Conservation (phyloP, 2,113 vertebrate species). For the Crotalus helleri region DNA sequence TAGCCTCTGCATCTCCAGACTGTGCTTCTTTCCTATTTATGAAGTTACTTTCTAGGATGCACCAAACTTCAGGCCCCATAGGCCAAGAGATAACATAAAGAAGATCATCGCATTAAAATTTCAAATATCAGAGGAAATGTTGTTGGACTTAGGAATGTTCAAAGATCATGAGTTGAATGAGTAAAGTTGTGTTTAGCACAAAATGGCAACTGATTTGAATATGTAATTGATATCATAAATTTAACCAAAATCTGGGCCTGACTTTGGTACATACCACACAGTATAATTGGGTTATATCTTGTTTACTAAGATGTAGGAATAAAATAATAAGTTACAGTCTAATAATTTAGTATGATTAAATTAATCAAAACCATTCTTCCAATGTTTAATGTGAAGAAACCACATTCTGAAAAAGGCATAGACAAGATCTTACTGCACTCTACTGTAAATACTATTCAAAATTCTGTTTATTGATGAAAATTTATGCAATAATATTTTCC, state of each 20-base stretch:
- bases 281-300: slow-evolving; percentile 21
- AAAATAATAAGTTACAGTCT: slow-evolving; percentile 20
- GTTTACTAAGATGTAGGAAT: slow-evolving; percentile 15
- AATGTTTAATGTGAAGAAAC: neutral
- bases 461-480: neutral
- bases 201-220: neutral
- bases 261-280: neutral
- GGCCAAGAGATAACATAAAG: neutral
- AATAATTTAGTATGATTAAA: slow-evolving; percentile 4
- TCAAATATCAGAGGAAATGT: neutral
- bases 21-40: slow-evolving; percentile 40
- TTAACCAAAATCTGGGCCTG: neutral
- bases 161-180: neutral
- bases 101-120: neutral
- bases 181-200: neutral
- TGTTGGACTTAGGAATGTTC: neutral
- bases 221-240: neutral
- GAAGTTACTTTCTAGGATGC: neutral
- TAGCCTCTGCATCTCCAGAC: slow-evolving; percentile 47
- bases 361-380: slow-evolving; percentile 3
- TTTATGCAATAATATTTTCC: neutral
- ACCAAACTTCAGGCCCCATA: neutral
- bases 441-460: neutral
- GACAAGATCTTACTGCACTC: neutral
- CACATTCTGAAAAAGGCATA: neutral